Evolutionary conservation across 2,113 vertebrate genomes (phyloP).

Genomic region (Oncorhynchus mykiss): DNA sequence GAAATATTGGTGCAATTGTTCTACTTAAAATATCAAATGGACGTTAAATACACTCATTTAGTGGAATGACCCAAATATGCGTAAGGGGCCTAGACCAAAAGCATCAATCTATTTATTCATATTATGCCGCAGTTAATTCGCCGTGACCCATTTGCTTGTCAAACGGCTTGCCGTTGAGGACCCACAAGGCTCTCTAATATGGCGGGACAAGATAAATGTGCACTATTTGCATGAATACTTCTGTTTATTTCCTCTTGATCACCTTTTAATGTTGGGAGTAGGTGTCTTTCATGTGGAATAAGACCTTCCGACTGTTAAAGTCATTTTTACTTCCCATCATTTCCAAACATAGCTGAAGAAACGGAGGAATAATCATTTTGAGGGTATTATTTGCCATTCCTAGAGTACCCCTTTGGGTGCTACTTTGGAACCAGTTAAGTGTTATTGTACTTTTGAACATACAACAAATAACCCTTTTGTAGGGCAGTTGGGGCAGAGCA

Average conservation of each 20-base stretch:
- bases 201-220: constrained; percentile 26
- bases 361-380: too few relatives aligned
- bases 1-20: too few relatives aligned
- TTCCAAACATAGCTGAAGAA: too few relatives aligned
- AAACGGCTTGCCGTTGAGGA: neutral
- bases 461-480: too few relatives aligned
- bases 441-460: too few relatives aligned
- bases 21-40: too few relatives aligned
- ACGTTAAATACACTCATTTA: too few relatives aligned
- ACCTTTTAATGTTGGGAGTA: constrained; percentile 30
- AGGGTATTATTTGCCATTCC: too few relatives aligned
- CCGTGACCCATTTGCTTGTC: constrained; percentile 38
- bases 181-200: neutral
- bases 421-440: too few relatives aligned
- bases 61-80: neutral
- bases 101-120: constrained; percentile 20
- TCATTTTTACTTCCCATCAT: neutral
- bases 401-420: too few relatives aligned
- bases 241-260: constrained; percentile 42
- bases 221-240: constrained; percentile 26
- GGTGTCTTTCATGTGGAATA: neutral
- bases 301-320: neutral
- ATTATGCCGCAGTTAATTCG: constrained; percentile 29
- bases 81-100: neutral
- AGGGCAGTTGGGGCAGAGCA: too few relatives aligned